phyloP scores from a whole-genome alignment of 2,113 vertebrate genomes.

The Daboia siamensis region DNA sequence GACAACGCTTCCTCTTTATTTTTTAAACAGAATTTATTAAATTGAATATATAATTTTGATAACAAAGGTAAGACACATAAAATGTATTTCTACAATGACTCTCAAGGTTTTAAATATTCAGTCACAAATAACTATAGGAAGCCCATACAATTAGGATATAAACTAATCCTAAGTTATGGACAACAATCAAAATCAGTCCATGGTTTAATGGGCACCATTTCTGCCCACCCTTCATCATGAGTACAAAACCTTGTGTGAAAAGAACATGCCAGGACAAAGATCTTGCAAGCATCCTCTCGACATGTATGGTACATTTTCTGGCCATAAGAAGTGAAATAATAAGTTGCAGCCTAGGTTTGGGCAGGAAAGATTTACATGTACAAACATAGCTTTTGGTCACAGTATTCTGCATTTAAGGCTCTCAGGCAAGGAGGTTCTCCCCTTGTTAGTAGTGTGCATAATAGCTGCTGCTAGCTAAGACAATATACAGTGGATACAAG shows the following conservation, averaged over 20 bases:
- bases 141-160: neutral
- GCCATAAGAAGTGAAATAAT: neutral
- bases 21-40: slow-evolving; percentile 18
- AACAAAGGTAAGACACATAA: neutral
- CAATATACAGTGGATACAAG: neutral
- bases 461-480: neutral
- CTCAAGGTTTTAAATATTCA: neutral
- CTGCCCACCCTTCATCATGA: neutral
- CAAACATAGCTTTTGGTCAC: neutral
- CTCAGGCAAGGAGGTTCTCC: neutral
- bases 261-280: neutral
- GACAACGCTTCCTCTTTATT: neutral
- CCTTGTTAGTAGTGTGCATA: neutral
- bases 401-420: neutral
- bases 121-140: neutral
- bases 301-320: neutral
- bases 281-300: neutral
- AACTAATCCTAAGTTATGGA: neutral
- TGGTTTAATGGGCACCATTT: neutral
- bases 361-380: neutral
- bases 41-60: neutral
- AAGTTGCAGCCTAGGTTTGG: neutral
- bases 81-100: neutral
- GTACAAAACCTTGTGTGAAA: neutral
- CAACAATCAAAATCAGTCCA: neutral